These are phyloP conservation scores for Apodemia duryi DNA, from an alignment of 2,888 invertebrate genomes.

Conservation along the genomic window DNA sequence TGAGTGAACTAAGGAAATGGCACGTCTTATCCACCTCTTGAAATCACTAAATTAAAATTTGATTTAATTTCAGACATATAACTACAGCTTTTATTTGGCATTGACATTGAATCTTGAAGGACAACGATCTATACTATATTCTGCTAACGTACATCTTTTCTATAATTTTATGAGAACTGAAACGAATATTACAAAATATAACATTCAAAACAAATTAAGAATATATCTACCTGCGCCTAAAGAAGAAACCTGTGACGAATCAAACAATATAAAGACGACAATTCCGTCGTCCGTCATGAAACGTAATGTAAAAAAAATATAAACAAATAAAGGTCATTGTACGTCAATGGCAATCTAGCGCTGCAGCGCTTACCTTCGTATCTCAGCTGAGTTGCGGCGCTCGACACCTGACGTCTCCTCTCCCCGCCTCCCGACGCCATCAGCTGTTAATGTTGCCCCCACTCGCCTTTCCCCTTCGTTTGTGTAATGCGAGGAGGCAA, in stretches of 20 bases:
- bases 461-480: slow-evolving; percentile 78
- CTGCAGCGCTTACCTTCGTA: slow-evolving; percentile 36
- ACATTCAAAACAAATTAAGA: no score
- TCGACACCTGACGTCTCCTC: slow-evolving; percentile 71
- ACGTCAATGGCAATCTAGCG: slow-evolving; percentile 36
- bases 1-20: no score
- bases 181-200: no score
- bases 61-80: no score
- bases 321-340: slow-evolving; percentile 74
- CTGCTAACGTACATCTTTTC: no score
- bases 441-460: slow-evolving; percentile 74
- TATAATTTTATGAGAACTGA: no score
- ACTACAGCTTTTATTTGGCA: no score
- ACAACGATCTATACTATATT: no score
- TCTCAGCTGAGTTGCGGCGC: slow-evolving; percentile 53
- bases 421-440: slow-evolving; percentile 54
- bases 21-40: no score
- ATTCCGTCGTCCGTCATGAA: not conserved
- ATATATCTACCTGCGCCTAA: no score
- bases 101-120: no score
- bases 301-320: slow-evolving; percentile 39
- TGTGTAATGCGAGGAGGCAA: slow-evolving; percentile 73
- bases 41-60: no score
- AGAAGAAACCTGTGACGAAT: not conserved
- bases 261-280: not conserved